Conservation (phyloP, 2,113 vertebrate genomes). For the Epinephelus cyanopodus region DNA sequence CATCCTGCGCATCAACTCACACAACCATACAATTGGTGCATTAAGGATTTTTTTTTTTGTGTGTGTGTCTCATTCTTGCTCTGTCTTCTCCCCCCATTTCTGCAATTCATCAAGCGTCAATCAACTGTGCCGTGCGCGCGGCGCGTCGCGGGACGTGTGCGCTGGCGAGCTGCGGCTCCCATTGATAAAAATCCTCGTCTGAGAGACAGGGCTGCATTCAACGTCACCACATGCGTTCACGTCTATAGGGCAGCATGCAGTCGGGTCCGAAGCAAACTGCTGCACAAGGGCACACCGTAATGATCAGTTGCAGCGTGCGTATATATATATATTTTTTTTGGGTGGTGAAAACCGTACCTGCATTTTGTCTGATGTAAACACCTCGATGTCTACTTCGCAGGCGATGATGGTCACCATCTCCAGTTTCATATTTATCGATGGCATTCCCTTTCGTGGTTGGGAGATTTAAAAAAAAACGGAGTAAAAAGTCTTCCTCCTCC, state of each 20-base stretch:
- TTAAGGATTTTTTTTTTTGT: background rate
- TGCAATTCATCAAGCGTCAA: conserved; percentile 55
- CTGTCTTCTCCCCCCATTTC: conserved; percentile 20
- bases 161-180: conserved; percentile 77
- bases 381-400: conserved; percentile 86
- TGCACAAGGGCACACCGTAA: conserved; percentile 29
- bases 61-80: background rate
- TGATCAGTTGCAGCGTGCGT: conserved; percentile 18
- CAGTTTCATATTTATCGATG: conserved; percentile 90
- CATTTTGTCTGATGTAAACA: conserved; percentile 88
- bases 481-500: conserved; percentile 39
- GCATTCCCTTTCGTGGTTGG: conserved; percentile 80
- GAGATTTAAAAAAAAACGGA: conserved; percentile 20
- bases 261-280: conserved; percentile 26
- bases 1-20: conserved; percentile 32
- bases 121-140: conserved; percentile 30
- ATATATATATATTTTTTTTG: background rate
- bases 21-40: conserved; percentile 18
- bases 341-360: conserved; percentile 78
- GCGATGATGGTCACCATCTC: conserved; percentile 89
- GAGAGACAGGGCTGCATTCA: conserved; percentile 61
- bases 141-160: conserved; percentile 47
- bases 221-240: conserved; percentile 68
- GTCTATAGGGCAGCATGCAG: conserved; percentile 53
- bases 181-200: conserved; percentile 82